Evolutionary conservation across 1,140 invertebrate genomes (phyloP).

Genomic region (Lithobius niger): DNA sequence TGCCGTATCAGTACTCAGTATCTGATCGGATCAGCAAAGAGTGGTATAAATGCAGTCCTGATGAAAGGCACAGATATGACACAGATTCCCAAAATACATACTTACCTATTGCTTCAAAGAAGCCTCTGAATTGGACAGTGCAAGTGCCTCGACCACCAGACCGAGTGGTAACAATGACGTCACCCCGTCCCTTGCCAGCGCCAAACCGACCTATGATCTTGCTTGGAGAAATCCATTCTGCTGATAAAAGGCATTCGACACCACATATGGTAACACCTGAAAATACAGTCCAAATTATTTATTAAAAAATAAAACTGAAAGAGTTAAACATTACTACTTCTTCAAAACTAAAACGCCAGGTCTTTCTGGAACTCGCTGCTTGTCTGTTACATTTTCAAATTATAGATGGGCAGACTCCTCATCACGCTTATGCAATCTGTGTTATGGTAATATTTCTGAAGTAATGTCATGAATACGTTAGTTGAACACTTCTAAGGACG

Average conservation of each 20-base stretch:
- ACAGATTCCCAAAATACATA: neutral
- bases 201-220: conserved; percentile 94
- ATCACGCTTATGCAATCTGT: no score
- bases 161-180: conserved; percentile 84
- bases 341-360: no score
- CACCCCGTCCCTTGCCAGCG: conserved; percentile 82
- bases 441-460: neutral
- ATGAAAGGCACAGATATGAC: no score
- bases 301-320: conserved; percentile 1
- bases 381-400: neutral
- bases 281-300: conserved; percentile 20
- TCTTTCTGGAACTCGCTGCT: no score
- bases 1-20: no score
- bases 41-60: no score
- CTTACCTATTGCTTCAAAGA: conserved; percentile 2
- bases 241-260: conserved; percentile 82
- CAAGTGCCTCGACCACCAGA: conserved; percentile 84
- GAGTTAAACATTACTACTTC: neutral
- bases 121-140: conserved; percentile 80
- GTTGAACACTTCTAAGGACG: no score
- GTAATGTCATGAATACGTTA: no score
- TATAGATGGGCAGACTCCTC: no score
- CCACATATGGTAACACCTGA: conserved; percentile 86
- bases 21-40: no score
- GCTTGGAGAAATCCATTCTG: conserved; percentile 94